Conservation (phyloP, 1,140 invertebrate genomes). For the Heliconius hermathena region DNA sequence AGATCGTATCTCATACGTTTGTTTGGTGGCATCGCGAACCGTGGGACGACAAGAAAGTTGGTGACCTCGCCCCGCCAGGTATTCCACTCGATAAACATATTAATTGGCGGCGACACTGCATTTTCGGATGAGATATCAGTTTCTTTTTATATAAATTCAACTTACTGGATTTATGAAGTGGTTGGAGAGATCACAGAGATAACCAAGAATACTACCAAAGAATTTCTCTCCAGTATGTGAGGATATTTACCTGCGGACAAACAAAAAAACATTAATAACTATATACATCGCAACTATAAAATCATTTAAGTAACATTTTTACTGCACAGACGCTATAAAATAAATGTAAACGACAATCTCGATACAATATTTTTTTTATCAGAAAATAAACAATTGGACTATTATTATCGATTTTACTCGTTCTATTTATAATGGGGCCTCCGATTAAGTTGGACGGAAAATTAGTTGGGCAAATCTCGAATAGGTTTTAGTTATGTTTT, state of each 20-base stretch:
- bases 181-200: slow-evolving; percentile 13
- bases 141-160: slow-evolving; percentile 26
- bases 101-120: slow-evolving; percentile 36
- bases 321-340: slow-evolving; percentile 46
- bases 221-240: slow-evolving; percentile 24
- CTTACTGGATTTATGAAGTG: slow-evolving; percentile 29
- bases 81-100: slow-evolving; percentile 37
- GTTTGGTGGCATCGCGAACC: slow-evolving; percentile 34
- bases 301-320: slow-evolving; percentile 53
- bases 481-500: neutral
- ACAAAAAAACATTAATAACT: slow-evolving; percentile 52
- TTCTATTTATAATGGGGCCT: slow-evolving; percentile 32
- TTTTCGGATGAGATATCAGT: slow-evolving; percentile 25
- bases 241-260: slow-evolving; percentile 65
- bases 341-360: slow-evolving; percentile 45
- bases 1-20: slow-evolving; percentile 24
- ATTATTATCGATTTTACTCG: slow-evolving; percentile 38
- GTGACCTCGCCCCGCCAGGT: slow-evolving; percentile 49
- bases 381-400: slow-evolving; percentile 37
- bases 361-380: slow-evolving; percentile 33
- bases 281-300: slow-evolving; percentile 45
- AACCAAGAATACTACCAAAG: neutral
- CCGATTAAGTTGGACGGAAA: neutral
- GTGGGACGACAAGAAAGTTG: slow-evolving; percentile 51
- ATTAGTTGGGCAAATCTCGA: neutral